phyloP scores from a whole-genome alignment of 2,113 vertebrate species.

The Pseudorhombus dupliciocellatus region DNA sequence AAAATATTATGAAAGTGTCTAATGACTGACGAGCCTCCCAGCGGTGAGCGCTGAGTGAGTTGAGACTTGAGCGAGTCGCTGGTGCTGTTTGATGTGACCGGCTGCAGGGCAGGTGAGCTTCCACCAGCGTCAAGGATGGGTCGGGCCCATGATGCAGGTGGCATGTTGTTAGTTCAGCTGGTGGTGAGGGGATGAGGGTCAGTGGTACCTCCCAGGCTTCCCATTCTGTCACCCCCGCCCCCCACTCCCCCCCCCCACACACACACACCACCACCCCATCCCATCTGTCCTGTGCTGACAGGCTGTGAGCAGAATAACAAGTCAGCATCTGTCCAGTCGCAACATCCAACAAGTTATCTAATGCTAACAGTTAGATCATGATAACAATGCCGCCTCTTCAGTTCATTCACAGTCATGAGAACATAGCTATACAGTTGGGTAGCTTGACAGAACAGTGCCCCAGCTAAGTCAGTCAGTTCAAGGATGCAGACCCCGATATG shows the following conservation, averaged over 20 bases:
- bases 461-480: background rate
- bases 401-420: conserved; percentile 36
- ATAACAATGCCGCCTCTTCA: conserved; percentile 28
- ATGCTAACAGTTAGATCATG: conserved; percentile 61
- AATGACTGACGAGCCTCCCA: conserved; percentile 26
- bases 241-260: no score
- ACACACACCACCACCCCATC: no score
- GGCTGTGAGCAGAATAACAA: conserved; percentile 69
- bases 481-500: background rate
- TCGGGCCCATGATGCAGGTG: conserved; percentile 55
- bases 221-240: conserved; percentile 23
- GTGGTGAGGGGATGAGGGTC: conserved; percentile 63
- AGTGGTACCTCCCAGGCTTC: conserved; percentile 68
- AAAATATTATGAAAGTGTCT: conserved; percentile 1
- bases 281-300: conserved; percentile 75
- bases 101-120: conserved; percentile 69
- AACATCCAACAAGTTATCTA: conserved; percentile 65
- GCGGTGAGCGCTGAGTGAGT: conserved; percentile 31
- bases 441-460: background rate
- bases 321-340: conserved; percentile 66
- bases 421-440: no score
- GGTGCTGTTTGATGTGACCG: conserved; percentile 59
- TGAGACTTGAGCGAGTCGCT: conserved; percentile 39
- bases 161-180: conserved; percentile 63
- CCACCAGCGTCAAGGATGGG: conserved; percentile 57